Evolutionary conservation across 2,888 invertebrate species (phyloP).

Genomic region (Reticulitermes lucifugus): DNA sequence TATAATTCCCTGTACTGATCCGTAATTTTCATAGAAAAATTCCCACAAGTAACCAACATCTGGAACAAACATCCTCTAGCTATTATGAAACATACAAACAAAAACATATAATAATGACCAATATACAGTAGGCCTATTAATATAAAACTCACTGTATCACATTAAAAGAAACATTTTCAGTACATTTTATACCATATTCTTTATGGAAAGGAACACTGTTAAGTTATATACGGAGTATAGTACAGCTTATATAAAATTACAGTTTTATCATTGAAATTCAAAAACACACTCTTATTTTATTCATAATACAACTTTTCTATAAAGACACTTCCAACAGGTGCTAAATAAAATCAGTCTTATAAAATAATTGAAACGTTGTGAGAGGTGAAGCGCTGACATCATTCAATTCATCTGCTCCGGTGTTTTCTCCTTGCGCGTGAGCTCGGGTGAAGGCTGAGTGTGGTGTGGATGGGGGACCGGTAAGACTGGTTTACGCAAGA

Average conservation of each 20-base stretch:
- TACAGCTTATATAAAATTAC: constrained; percentile 35
- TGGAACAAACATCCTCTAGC: constrained; percentile 8
- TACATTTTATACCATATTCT: constrained; percentile 19
- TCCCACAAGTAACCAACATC: not conserved
- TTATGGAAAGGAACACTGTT: constrained; percentile 36
- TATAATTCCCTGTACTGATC: not conserved
- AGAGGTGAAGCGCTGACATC: not conserved
- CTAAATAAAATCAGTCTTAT: constrained; percentile 49
- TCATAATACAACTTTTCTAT: constrained; percentile 31
- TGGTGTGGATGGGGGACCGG: constrained; percentile 58
- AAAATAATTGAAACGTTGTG: constrained; percentile 44
- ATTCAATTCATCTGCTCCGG: constrained; percentile 38
- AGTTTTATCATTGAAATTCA: constrained; percentile 33
- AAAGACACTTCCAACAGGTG: constrained; percentile 35
- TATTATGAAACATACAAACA: constrained; percentile 1
- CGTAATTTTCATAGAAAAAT: not conserved
- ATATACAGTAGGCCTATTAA: constrained; percentile 38
- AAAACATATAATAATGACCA: constrained; percentile 21
- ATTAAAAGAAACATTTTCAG: constrained; percentile 21
- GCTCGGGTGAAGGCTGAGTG: constrained; percentile 46
- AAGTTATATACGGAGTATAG: constrained; percentile 5
- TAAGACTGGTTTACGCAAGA: constrained; percentile 76
- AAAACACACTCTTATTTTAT: constrained; percentile 20
- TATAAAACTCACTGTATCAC: constrained; percentile 39
- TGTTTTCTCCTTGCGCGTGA: constrained; percentile 44